Conservation (phyloP, 2,113 vertebrate genomes). For the Isichthys henryi region DNA sequence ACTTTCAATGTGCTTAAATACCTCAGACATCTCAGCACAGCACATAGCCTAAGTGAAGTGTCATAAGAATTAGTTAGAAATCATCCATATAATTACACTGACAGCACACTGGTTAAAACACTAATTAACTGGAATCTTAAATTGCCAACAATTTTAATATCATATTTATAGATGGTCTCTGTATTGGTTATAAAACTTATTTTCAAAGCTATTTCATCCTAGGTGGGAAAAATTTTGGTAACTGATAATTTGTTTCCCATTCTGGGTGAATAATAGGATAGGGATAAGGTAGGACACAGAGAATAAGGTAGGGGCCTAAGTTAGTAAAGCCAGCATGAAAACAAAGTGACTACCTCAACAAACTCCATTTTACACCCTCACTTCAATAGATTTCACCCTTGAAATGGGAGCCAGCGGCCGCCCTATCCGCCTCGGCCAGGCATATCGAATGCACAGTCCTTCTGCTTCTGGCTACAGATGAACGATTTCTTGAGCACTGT, state of each 20-base stretch:
- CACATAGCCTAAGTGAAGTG: background rate
- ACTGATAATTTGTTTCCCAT: slow-evolving; percentile 56
- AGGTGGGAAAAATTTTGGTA: background rate
- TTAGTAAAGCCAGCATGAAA: slow-evolving; percentile 73
- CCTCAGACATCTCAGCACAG: background rate
- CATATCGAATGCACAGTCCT: slow-evolving; percentile 24
- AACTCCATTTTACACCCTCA: slow-evolving; percentile 69
- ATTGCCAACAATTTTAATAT: background rate
- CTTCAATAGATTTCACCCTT: slow-evolving; percentile 63
- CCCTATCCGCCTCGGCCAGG: slow-evolving; percentile 27
- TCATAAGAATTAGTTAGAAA: background rate
- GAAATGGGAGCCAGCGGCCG: slow-evolving; percentile 27
- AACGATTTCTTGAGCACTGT: background rate
- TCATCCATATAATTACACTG: slow-evolving; percentile 7
- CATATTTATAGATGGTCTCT: background rate
- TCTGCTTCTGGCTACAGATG: slow-evolving; percentile 16
- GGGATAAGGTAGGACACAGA: slow-evolving; percentile 46
- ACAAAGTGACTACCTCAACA: slow-evolving; percentile 76
- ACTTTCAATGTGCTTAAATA: background rate
- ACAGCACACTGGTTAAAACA: background rate
- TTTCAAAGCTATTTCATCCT: background rate
- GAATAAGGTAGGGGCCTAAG: slow-evolving; percentile 50
- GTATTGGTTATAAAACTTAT: background rate
- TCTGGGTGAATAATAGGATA: slow-evolving; percentile 49
- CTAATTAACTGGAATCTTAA: background rate